These are phyloP conservation scores for Poicephalus gulielmi DNA, from an alignment of 2,113 vertebrate species.

Conservation along the genomic window DNA sequence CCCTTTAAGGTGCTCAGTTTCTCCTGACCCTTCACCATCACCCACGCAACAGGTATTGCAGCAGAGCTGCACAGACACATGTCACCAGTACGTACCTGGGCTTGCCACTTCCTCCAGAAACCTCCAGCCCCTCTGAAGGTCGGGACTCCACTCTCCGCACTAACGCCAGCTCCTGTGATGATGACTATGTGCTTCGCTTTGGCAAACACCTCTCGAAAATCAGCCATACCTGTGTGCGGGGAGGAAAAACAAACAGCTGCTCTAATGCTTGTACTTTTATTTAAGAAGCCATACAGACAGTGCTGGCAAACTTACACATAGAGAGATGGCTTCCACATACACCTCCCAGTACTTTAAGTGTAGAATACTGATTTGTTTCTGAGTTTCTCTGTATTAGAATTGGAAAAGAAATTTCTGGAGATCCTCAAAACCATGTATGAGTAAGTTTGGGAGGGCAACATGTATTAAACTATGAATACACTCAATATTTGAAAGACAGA, in stretches of 20 bases:
- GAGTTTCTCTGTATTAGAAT: not conserved
- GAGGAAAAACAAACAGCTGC: not conserved
- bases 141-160: slow-evolving; percentile 90
- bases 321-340: not conserved
- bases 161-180: slow-evolving; percentile 92
- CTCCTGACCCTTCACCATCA: not conserved
- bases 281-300: not conserved
- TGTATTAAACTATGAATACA: fast-evolving
- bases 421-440: not conserved
- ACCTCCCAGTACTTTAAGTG: not conserved
- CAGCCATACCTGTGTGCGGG: slow-evolving; percentile 78
- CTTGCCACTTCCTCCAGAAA: slow-evolving; percentile 93
- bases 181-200: slow-evolving; percentile 91
- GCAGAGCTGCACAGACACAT: fast-evolving
- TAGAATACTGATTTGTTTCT: not conserved
- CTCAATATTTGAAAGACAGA: not conserved
- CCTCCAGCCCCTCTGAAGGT: slow-evolving; percentile 90
- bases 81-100: slow-evolving; percentile 79
- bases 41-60: fast-evolving
- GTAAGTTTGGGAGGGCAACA: not conserved
- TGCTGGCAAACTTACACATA: fast-evolving
- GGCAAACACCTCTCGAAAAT: slow-evolving; percentile 88
- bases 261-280: not conserved
- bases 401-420: not conserved
- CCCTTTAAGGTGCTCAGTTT: no score